Base-by-base conservation (phyloP, 2,797 vertebrate genomes). In the Phrynocephalus guinanensis region DNA sequence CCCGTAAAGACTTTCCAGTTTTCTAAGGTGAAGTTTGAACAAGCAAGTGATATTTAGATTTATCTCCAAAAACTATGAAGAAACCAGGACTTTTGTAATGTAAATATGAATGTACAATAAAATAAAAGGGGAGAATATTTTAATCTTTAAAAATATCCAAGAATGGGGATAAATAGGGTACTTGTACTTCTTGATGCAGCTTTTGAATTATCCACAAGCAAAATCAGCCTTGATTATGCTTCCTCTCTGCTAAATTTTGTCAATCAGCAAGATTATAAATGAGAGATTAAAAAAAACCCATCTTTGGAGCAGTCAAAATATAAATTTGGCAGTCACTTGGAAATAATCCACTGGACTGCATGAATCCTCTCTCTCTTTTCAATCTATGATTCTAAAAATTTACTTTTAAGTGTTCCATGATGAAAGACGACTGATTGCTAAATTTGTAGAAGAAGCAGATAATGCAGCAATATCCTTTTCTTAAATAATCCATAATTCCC, bases 151-250 rank as follows among this genome's bases (percentile, higher is more conserved):
- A 82, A 76, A 68, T 89, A 90, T 88, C 72, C 85, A 92, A 95
- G 94, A 95, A 95, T 94, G 91, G 18, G n/a, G 26, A 90, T 95
- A 94, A 88, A 93, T 95, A 91, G 91, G 92, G 92, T 94, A 77
- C 92, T 95, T 95, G 93, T 94, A 89, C 90, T 86, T 11, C 84
- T 72, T 73, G 71, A 90, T 89, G 48, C 85, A 92, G 92, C 76
- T 94, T 95, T 95, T 94, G 93, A 95, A 89, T 94, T 90, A 77
- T 75, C 86, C 92, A 95, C 93, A 95, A 95, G 95, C 92, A 93
- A 94, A 95, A 95, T 95, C 95, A 95, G 93, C 85, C 92, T 88
- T 95, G 95, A 94, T 95, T 95, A 93, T 91, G 89, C 93, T 94
- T 93, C 82, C 78, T 71, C 93, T 94, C 87, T 93, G 93, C 94